Percentiles rank a stretch among this genome's conserved stretches.
phyloP scores from a whole-genome alignment of 2,113 vertebrate species.

The Oryzias curvinotus region DNA sequence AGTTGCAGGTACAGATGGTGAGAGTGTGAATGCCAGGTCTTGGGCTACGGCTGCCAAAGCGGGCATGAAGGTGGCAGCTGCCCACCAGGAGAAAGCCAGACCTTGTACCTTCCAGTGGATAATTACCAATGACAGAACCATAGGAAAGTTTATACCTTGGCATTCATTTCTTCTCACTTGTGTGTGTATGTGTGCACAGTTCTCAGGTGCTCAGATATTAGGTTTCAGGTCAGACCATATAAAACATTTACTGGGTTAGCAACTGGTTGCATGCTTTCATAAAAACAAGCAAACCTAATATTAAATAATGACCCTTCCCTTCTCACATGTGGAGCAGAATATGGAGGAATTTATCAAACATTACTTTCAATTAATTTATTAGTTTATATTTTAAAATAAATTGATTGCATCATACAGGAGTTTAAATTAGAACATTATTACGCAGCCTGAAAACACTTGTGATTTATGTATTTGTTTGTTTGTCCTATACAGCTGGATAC shows the following conservation, averaged over 20 bases:
- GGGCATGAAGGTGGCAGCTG: constrained; percentile 59
- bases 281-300: constrained; percentile 20
- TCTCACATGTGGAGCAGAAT: constrained; percentile 4
- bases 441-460: no score
- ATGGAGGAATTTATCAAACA: constrained; percentile 2
- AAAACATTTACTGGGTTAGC: constrained; percentile 51
- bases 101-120: constrained; percentile 38
- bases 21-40: constrained; percentile 42
- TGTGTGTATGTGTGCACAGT: constrained; percentile 10
- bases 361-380: no score
- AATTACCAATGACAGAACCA: constrained; percentile 44
- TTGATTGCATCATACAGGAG: no score
- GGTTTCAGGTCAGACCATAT: constrained; percentile 38
- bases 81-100: constrained; percentile 57
- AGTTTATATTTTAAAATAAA: no score
- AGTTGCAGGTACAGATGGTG: constrained; percentile 60
- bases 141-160: constrained; percentile 56
- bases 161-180: constrained; percentile 7
- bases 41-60: constrained; percentile 50
- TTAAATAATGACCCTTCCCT: constrained; percentile 7
- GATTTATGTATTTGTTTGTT: not conserved
- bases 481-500: not conserved
- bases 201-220: constrained; percentile 11
- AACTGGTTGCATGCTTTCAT: constrained; percentile 28
- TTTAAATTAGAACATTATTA: no score